phyloP scores from a whole-genome alignment of 2,113 vertebrate species.

The Melanerpes aurifrons region DNA sequence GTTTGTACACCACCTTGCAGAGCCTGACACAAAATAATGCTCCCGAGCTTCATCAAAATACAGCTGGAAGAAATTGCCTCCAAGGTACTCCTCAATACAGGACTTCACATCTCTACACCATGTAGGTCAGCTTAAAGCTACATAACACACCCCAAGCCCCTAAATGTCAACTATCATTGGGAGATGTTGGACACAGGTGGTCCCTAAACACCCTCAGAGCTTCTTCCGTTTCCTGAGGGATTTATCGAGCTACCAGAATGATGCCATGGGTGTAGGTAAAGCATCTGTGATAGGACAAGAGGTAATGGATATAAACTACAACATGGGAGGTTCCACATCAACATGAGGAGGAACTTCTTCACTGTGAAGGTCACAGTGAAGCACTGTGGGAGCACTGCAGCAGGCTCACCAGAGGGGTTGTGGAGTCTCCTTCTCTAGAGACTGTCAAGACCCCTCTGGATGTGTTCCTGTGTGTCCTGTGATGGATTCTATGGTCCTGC shows the following conservation, averaged over 20 bases:
- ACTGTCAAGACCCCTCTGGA: too few relatives aligned
- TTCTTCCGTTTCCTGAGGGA: background rate
- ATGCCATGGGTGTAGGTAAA: background rate
- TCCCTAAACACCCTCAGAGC: background rate
- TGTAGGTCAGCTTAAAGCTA: background rate
- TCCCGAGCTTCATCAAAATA: background rate
- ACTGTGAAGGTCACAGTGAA: too few relatives aligned
- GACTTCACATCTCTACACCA: fast-evolving
- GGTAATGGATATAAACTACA: too few relatives aligned
- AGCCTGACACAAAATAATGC: background rate
- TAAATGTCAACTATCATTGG: background rate
- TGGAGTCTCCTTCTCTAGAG: too few relatives aligned
- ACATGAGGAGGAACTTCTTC: too few relatives aligned
- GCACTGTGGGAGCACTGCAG: too few relatives aligned
- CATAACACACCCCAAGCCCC: background rate
- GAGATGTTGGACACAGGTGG: background rate
- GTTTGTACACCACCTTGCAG: background rate
- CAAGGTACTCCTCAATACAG: fast-evolving
- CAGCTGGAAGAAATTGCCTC: background rate
- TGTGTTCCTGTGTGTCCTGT: too few relatives aligned
- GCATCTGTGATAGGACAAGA: too few relatives aligned
- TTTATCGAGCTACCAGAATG: background rate
- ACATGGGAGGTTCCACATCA: too few relatives aligned
- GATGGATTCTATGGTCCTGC: too few relatives aligned
- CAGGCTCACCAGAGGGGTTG: too few relatives aligned